Evolutionary conservation across 1,140 invertebrate species (phyloP).

Genomic region (Helicorthomorpha holstii): DNA sequence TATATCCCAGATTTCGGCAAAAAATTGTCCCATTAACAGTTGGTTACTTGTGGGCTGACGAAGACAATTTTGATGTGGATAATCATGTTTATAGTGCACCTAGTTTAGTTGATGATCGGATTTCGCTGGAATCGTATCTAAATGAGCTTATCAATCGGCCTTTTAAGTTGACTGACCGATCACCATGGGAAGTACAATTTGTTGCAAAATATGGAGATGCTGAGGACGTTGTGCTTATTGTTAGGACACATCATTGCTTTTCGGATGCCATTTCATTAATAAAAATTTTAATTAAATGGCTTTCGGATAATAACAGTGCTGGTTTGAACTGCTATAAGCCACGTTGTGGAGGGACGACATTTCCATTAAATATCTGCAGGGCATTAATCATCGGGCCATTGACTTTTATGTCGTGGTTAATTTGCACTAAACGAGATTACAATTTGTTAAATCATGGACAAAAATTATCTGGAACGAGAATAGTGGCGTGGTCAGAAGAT

Average conservation of each 20-base stretch:
- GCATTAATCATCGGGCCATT: conserved; percentile 34
- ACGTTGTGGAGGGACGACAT: conserved; percentile 27
- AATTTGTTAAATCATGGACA: conserved; percentile 14
- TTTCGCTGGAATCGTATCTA: conserved; percentile 29
- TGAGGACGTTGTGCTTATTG: conserved; percentile 31
- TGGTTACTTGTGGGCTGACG: conserved; percentile 33
- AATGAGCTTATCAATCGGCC: conserved; percentile 26
- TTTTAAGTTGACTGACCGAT: conserved; percentile 24
- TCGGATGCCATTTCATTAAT: conserved; percentile 36
- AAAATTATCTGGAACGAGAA: conserved; percentile 14
- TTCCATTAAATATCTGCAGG: conserved; percentile 27
- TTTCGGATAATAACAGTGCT: conserved; percentile 29
- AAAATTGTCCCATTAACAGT: conserved; percentile 24
- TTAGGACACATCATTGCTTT: conserved; percentile 37
- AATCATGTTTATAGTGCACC: conserved; percentile 33
- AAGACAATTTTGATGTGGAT: conserved; percentile 31
- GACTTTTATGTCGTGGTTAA: conserved; percentile 32
- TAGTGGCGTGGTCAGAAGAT: conserved; percentile 30
- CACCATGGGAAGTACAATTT: conserved; percentile 39
- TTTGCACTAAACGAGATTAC: conserved; percentile 15
- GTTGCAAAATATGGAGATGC: conserved; percentile 27
- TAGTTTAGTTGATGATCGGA: conserved; percentile 18
- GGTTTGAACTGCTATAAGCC: conserved; percentile 22
- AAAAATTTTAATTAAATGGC: conserved; percentile 29
- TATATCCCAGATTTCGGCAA: conserved; percentile 32